phyloP scores from a whole-genome alignment of 2,113 vertebrate genomes.

The Anoplopoma fimbria region DNA sequence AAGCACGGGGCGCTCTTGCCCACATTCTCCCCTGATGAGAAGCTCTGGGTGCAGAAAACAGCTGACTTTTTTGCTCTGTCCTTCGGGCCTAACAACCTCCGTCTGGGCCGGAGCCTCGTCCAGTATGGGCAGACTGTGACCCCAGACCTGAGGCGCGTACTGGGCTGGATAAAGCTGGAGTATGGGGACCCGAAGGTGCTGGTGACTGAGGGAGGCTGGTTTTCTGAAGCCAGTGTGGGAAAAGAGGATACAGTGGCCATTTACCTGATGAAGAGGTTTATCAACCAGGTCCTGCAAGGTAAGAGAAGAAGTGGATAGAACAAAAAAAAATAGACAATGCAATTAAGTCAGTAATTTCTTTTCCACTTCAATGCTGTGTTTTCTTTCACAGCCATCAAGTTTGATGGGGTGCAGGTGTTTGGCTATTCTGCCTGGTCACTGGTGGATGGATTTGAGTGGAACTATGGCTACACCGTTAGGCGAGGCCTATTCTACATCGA shows the following conservation, averaged over 20 bases:
- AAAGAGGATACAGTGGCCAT: constrained; percentile 92
- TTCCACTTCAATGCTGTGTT: constrained; percentile 1
- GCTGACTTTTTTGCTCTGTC: constrained; percentile 97
- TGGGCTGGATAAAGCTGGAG: constrained; percentile 93
- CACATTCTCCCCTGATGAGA: constrained; percentile 87
- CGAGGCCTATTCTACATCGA: constrained; percentile 94
- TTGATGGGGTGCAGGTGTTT: constrained; percentile 89
- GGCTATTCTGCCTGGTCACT: constrained; percentile 95
- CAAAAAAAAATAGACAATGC: background rate
- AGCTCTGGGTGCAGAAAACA: constrained; percentile 85
- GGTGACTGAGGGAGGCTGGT: constrained; percentile 95
- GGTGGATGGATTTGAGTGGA: constrained; percentile 97
- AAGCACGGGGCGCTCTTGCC: constrained; percentile 81
- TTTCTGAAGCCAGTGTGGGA: constrained; percentile 88
- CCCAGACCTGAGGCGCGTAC: constrained; percentile 86
- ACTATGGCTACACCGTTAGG: constrained; percentile 86
- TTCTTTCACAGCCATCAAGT: constrained; percentile 84
- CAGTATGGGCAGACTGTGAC: constrained; percentile 87
- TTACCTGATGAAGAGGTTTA: constrained; percentile 94
- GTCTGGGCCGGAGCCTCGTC: constrained; percentile 78
- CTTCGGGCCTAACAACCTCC: constrained; percentile 94
- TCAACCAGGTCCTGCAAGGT: constrained; percentile 96
- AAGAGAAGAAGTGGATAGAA: constrained; percentile 1
- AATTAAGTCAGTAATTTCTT: background rate
- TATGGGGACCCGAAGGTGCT: constrained; percentile 89